Conservation (phyloP, 2,888 invertebrate genomes). For the Caenorhabditis uteleia region DNA sequence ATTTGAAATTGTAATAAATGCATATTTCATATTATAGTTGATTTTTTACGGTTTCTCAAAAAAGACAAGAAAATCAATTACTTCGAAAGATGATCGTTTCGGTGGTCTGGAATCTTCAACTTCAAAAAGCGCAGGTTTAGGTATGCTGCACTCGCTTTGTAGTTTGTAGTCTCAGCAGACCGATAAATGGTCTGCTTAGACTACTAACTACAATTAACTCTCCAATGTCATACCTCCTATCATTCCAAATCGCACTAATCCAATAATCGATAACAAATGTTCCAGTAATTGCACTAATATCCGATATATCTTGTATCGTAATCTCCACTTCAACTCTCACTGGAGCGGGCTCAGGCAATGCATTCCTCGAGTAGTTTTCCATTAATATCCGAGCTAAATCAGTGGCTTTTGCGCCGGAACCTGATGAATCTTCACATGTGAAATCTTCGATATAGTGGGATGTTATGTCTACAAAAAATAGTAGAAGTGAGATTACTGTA, state of each 20-base stretch:
- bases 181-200: neutral
- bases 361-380: conserved; percentile 66
- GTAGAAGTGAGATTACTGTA: neutral
- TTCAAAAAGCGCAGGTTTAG: too few relatives aligned
- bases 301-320: conserved; percentile 67
- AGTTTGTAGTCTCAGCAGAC: neutral
- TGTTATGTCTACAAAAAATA: conserved; percentile 11
- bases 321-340: conserved; percentile 66
- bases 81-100: too few relatives aligned
- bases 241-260: conserved; percentile 68
- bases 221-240: conserved; percentile 39
- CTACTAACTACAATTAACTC: neutral
- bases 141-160: too few relatives aligned
- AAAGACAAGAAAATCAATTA: too few relatives aligned
- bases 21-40: too few relatives aligned
- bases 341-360: conserved; percentile 65
- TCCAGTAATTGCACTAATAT: conserved; percentile 65
- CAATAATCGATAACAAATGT: conserved; percentile 67
- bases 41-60: too few relatives aligned
- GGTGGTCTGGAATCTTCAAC: too few relatives aligned
- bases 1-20: too few relatives aligned
- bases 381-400: conserved; percentile 62
- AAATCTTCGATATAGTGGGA: conserved; percentile 20
- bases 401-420: conserved; percentile 54
- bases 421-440: conserved; percentile 18